Percentiles rank a stretch among this genome's conserved stretches.
These are phyloP conservation scores for Helarctos malayanus DNA, from an alignment of 2,797 vertebrate genomes.

Conservation along the genomic window DNA sequence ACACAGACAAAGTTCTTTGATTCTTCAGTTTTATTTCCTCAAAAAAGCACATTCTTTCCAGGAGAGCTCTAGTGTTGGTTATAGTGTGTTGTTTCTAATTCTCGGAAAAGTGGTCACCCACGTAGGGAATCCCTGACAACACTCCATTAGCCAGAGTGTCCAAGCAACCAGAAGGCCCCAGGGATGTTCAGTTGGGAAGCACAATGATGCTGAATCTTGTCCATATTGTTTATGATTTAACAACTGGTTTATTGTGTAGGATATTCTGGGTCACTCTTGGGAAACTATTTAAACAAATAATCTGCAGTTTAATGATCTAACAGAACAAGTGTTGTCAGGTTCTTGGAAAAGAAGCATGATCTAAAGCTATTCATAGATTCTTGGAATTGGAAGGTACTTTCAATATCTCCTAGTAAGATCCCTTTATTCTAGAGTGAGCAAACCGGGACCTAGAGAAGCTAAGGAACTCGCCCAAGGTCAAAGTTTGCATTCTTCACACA, in stretches of 20 bases:
- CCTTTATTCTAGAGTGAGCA: constrained; percentile 43
- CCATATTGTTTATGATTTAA: constrained; percentile 80
- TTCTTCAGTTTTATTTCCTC: constrained; percentile 11
- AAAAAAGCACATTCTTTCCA: constrained; percentile 1
- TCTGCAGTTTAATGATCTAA: constrained; percentile 80
- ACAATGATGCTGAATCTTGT: constrained; percentile 72
- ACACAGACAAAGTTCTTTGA: background rate
- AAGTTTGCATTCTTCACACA: constrained; percentile 42
- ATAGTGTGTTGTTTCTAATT: constrained; percentile 65
- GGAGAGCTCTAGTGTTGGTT: constrained; percentile 40
- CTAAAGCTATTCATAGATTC: constrained; percentile 77
- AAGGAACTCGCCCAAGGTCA: background rate
- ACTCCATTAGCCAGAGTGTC: constrained; percentile 62
- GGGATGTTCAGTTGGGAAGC: constrained; percentile 66
- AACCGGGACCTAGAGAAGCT: constrained; percentile 14
- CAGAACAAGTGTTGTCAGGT: constrained; percentile 82
- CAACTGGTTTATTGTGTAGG: constrained; percentile 80
- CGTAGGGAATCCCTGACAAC: constrained; percentile 73
- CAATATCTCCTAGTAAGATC: constrained; percentile 43
- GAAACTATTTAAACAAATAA: constrained; percentile 84
- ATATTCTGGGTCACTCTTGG: constrained; percentile 79
- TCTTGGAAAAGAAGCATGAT: constrained; percentile 76
- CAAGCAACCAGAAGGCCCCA: constrained; percentile 62
- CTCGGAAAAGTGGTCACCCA: constrained; percentile 70
- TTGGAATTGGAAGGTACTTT: constrained; percentile 67